These are phyloP conservation scores for Cheilosia grossa DNA, from an alignment of 2,888 invertebrate species.

Conservation along the genomic window DNA sequence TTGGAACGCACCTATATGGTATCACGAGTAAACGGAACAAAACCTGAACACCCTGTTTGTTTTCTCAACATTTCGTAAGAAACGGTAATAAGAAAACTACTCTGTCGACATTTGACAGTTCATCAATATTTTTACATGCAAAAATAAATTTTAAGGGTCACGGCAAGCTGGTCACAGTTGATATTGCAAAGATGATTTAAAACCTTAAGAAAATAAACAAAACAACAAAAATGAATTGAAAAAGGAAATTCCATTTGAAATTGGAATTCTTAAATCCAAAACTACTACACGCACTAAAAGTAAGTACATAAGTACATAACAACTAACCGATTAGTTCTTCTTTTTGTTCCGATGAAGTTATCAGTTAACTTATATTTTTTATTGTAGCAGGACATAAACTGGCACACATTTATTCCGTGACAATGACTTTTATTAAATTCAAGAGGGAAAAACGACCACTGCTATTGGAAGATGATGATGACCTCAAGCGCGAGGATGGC, in stretches of 20 bases:
- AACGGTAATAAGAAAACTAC: conserved; percentile 5
- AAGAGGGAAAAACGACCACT: conserved; percentile 50
- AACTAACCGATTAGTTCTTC: background rate
- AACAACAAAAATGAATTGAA: conserved; percentile 25
- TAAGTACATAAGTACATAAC: background rate
- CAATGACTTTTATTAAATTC: conserved; percentile 55
- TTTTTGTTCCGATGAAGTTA: background rate
- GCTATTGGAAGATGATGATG: conserved; percentile 60
- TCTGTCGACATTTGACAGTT: conserved; percentile 23
- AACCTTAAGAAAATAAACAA: background rate
- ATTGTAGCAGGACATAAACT: conserved; percentile 31
- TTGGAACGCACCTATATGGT: no score
- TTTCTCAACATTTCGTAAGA: no score
- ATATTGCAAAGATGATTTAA: conserved; percentile 47
- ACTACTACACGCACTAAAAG: background rate
- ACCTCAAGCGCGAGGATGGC: conserved; percentile 39
- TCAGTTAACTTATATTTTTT: background rate
- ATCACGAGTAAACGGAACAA: no score
- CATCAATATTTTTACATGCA: conserved; percentile 39
- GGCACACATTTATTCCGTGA: background rate
- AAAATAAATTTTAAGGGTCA: background rate
- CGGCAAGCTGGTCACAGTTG: background rate
- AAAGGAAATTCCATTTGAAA: conserved; percentile 10
- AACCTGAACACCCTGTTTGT: no score
- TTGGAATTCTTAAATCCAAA: conserved; percentile 15